A percentile compares a stretch with the other conserved stretches of the same genome.
phyloP scores from a whole-genome alignment of 2,113 vertebrate genomes.

The Pygoscelis antarcticus region DNA sequence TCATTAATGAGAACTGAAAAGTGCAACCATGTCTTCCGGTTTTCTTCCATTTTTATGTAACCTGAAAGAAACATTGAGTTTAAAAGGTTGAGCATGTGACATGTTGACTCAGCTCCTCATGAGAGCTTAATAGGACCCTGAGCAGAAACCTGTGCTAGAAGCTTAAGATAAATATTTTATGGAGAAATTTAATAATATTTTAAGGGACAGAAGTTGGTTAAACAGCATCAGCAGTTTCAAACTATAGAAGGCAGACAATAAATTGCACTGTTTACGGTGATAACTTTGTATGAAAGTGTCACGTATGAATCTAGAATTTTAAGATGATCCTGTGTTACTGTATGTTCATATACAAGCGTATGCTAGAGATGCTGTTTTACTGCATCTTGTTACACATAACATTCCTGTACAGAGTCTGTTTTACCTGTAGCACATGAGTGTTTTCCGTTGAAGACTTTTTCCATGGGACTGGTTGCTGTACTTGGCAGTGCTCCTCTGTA shows the following conservation, averaged over 20 bases:
- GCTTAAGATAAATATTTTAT: constrained; percentile 42
- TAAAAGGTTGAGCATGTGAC: neutral
- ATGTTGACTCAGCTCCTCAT: constrained; percentile 4
- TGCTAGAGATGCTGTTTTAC: neutral
- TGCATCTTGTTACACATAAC: accelerated
- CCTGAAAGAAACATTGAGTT: neutral
- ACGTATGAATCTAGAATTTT: neutral
- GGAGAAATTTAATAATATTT: neutral
- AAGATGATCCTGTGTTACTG: neutral
- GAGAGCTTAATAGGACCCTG: neutral
- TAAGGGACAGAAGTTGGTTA: neutral
- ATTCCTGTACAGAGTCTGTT: neutral
- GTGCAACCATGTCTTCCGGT: neutral
- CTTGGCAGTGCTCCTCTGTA: neutral
- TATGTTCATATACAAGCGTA: accelerated
- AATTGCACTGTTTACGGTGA: neutral
- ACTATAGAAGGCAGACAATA: neutral
- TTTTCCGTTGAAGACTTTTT: neutral
- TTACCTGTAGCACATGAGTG: neutral
- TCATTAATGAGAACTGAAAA: neutral
- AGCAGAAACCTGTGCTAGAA: constrained; percentile 17
- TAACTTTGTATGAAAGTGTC: neutral
- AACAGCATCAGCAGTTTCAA: constrained; percentile 33
- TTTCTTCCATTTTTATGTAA: neutral
- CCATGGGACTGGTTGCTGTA: neutral